Percentiles rank a stretch among this genome's conserved stretches.
Evolutionary conservation across 2,113 vertebrate genomes (phyloP).

Genomic region (Lycaon pictus): DNA sequence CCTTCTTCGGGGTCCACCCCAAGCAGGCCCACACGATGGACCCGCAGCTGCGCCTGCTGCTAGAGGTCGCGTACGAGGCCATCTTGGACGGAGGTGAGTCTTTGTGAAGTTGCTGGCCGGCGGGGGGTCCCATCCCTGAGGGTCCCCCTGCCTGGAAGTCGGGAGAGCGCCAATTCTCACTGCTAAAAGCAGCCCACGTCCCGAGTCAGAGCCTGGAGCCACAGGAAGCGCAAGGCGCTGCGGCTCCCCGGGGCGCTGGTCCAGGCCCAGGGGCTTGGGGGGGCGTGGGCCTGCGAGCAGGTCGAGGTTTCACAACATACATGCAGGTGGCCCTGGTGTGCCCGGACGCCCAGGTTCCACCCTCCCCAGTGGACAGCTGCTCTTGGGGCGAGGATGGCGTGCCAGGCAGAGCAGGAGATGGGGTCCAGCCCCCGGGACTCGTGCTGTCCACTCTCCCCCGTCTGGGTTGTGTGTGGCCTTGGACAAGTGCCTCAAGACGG

Average conservation of each 20-base stretch:
- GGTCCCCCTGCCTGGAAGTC: neutral
- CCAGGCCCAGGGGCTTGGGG: neutral
- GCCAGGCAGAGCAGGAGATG: neutral
- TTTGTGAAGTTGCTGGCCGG: accelerated
- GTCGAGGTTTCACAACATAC: neutral
- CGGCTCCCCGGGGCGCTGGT: neutral
- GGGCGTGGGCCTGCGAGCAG: neutral
- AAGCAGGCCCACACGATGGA: conserved; percentile 99
- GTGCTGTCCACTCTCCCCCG: neutral
- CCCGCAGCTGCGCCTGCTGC: conserved; percentile 95
- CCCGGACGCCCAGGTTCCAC: neutral
- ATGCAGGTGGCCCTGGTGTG: neutral
- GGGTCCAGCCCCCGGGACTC: neutral
- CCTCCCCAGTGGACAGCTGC: neutral
- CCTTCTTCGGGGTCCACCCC: conserved; percentile 95
- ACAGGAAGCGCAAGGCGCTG: too few relatives aligned
- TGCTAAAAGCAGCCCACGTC: neutral
- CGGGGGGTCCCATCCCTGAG: accelerated
- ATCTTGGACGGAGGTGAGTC: conserved; percentile 95
- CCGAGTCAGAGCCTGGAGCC: accelerated
- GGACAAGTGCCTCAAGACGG: neutral
- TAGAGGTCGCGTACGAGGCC: conserved; percentile 96
- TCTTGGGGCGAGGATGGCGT: neutral
- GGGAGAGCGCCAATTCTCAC: accelerated
- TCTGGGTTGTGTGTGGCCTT: neutral